Conservation (phyloP, 2,888 invertebrate genomes). For the Microplitis deprimator region DNA sequence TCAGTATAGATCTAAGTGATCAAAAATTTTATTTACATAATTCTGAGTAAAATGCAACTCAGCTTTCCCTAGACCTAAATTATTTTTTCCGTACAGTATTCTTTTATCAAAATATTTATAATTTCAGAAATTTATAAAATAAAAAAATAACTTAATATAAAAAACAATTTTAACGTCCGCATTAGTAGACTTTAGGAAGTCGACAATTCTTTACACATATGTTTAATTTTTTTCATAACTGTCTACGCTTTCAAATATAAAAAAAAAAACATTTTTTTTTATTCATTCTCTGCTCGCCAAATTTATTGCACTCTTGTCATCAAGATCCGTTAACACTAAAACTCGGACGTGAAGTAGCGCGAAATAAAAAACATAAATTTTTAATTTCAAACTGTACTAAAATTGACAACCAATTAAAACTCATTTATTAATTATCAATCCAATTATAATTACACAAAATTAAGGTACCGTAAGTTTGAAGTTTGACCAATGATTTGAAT, state of each 20-base stretch:
- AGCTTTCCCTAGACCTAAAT: too few relatives aligned
- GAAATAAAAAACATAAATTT: too few relatives aligned
- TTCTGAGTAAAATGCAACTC: too few relatives aligned
- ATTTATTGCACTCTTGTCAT: neutral
- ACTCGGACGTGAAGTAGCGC: neutral
- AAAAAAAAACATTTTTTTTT: neutral
- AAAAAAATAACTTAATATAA: constrained; percentile 23
- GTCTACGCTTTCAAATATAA: neutral
- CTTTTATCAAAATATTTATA: neutral
- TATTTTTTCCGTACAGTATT: too few relatives aligned
- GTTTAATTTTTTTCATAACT: constrained; percentile 2
- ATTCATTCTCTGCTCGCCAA: neutral
- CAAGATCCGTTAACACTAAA: neutral
- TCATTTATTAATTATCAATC: too few relatives aligned
- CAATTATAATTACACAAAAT: too few relatives aligned
- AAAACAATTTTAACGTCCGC: constrained; percentile 47
- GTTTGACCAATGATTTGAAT: too few relatives aligned
- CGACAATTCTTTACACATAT: constrained; percentile 11
- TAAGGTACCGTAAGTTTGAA: too few relatives aligned
- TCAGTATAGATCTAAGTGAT: too few relatives aligned
- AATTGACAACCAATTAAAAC: too few relatives aligned
- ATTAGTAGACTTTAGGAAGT: constrained; percentile 49
- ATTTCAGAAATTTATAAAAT: neutral
- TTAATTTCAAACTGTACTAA: too few relatives aligned
- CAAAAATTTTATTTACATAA: too few relatives aligned